Base-by-base conservation (phyloP, 2,888 invertebrate species). In the Colletes collaris region DNA sequence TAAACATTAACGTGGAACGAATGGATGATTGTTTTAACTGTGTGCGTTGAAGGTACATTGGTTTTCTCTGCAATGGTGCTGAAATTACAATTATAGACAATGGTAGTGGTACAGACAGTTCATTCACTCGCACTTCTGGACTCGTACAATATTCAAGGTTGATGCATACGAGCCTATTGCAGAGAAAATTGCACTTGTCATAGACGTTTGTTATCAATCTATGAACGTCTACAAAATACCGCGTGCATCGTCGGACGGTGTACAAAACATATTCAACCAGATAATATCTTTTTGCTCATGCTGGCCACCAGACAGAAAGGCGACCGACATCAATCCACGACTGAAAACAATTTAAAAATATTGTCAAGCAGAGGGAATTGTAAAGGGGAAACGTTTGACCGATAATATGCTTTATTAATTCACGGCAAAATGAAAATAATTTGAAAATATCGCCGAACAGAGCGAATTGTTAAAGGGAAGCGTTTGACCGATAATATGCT, bases 331-430 rank as follows among this genome's bases (percentile, higher is more conserved):
- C 49, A 7, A 76, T 56, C 44, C 49, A 56, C 60, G 50, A 70
- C 65, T 56, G 16, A 16, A 60, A 65, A 69, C 37, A 60, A 65
- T 76, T 76, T 60, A 8, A 11, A 50, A 65, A 69, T 46, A 62
- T 37, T 49, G 6, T 5, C 16, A 19, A 4, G 5, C 8, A 8
- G 4, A 19, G 55, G 37, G 40, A 13, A 53, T 19, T 53, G 37
- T 49, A 4, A 19, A 58, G 13, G 27, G 27, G 6, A 50, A 40
- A 11, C 63, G 63, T 52, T 44, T 40, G 16, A 49, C 1, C 70
- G 62, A 35, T 58, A 58, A 67, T 64, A 50, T 50, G 67, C 67
- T 76, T 76, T 8, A 40, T 19, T 46, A 7, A 76, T 56, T 50
- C 49, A 56, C 60, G 50, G 69, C 60, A 27, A 27, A 27, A 27